These are phyloP conservation scores for Argyresthia albistria DNA, from an alignment of 2,888 invertebrate species.

Conservation along the genomic window DNA sequence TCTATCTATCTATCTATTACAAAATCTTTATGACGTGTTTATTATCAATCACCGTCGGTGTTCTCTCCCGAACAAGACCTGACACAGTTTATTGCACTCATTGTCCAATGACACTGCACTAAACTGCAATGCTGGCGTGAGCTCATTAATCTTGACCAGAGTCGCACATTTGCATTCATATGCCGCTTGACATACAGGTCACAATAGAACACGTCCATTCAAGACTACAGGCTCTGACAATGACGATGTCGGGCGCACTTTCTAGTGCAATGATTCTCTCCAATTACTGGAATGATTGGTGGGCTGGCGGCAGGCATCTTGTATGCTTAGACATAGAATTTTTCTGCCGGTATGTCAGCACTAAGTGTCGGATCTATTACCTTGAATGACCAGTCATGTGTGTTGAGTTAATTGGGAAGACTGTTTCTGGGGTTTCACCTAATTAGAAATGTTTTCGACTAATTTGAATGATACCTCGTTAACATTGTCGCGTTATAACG, in stretches of 20 bases:
- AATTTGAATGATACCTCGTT: no score
- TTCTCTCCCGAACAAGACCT: constrained; percentile 7
- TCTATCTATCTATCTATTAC: no score
- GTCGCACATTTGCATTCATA: neutral
- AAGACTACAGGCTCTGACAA: constrained; percentile 3
- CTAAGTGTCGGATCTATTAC: neutral
- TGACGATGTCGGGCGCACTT: constrained; percentile 28
- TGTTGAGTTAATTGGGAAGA: no score
- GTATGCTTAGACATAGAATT: neutral
- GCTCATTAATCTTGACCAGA: neutral
- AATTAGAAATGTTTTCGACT: no score
- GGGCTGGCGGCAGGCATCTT: constrained; percentile 33
- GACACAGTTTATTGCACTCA: constrained; percentile 51
- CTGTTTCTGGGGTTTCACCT: no score
- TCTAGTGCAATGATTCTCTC: constrained; percentile 67
- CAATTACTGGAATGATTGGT: constrained; percentile 70
- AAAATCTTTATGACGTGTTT: no score
- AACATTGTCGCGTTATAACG: no score
- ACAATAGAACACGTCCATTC: neutral
- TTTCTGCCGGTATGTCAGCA: neutral
- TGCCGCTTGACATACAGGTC: neutral
- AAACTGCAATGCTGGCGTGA: constrained; percentile 10
- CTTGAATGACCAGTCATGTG: no score
- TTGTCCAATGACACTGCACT: constrained; percentile 52
- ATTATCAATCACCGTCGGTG: no score